These are phyloP conservation scores for Zaprionus ghesquierei DNA, from an alignment of 1,140 invertebrate genomes.

Conservation along the genomic window DNA sequence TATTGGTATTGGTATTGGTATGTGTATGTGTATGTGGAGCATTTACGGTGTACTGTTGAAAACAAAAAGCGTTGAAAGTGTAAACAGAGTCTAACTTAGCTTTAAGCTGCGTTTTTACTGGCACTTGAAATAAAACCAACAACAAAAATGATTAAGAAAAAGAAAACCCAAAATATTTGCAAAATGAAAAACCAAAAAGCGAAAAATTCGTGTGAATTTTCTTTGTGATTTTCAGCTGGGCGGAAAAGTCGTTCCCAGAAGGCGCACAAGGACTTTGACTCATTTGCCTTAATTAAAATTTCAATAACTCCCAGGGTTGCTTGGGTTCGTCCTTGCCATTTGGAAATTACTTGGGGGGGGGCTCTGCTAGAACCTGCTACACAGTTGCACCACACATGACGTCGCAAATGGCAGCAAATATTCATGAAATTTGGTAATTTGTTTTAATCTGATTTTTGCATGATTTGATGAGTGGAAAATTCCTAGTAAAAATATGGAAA, in stretches of 20 bases:
- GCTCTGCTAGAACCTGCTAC: too few relatives aligned
- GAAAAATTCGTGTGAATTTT: background rate
- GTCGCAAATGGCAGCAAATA: background rate
- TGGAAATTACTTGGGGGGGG: background rate
- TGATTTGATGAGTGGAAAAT: background rate
- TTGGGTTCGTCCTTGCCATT: background rate
- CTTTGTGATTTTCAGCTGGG: background rate
- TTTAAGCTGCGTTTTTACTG: conserved; percentile 82
- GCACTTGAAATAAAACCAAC: conserved; percentile 79
- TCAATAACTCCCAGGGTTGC: background rate
- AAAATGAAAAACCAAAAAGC: conserved; percentile 44
- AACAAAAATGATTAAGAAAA: conserved; percentile 32
- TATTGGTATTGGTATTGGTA: conserved; percentile 23
- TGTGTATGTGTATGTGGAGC: conserved; percentile 40
- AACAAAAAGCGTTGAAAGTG: conserved; percentile 76
- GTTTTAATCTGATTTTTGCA: background rate
- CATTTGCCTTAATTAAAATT: conserved; percentile 29
- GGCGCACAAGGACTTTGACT: background rate
- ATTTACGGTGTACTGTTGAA: conserved; percentile 77
- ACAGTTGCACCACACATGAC: too few relatives aligned
- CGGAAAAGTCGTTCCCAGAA: background rate
- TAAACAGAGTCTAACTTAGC: conserved; percentile 82
- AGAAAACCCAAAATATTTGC: conserved; percentile 70
- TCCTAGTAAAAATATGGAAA: background rate
- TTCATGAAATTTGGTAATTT: background rate